A percentile compares a stretch with the other conserved stretches of the same genome.
phyloP scores from a whole-genome alignment of 2,888 invertebrate genomes.

The Maniola hyperantus region DNA sequence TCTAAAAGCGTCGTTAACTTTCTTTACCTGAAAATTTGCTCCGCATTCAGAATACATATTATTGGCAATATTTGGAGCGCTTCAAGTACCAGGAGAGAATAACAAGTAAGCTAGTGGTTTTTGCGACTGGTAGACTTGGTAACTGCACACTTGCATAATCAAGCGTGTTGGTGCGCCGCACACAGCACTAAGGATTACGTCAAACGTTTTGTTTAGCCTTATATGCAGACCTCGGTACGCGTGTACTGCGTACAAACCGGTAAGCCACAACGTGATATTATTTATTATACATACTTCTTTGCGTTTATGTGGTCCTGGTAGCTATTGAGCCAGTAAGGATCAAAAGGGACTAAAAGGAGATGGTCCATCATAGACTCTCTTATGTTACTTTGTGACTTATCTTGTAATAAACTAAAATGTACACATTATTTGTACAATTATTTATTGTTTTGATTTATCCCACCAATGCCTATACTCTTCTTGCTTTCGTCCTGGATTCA shows the following conservation, averaged over 20 bases:
- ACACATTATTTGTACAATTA: no score
- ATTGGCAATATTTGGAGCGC: conserved; percentile 30
- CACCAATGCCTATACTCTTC: neutral
- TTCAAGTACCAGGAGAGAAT: conserved; percentile 67
- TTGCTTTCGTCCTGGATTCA: neutral
- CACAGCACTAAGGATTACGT: conserved; percentile 76
- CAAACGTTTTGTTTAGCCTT: conserved; percentile 73
- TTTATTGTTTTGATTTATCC: neutral
- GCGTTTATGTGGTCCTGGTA: conserved; percentile 66
- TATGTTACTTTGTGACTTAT: neutral
- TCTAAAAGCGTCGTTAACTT: neutral
- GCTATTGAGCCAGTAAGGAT: conserved; percentile 64
- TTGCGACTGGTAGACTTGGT: conserved; percentile 52
- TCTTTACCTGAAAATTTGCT: neutral
- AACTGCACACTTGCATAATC: conserved; percentile 65
- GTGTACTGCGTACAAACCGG: conserved; percentile 54
- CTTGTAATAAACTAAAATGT: neutral
- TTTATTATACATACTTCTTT: conserved; percentile 54
- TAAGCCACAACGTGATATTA: conserved; percentile 56
- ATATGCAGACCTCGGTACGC: conserved; percentile 63
- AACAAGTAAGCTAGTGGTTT: conserved; percentile 56
- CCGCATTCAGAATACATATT: conserved; percentile 3
- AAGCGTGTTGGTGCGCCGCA: conserved; percentile 60
- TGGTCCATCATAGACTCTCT: neutral
- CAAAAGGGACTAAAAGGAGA: conserved; percentile 51